Percentiles rank a stretch among this genome's conserved stretches.
Conservation (phyloP, 2,797 vertebrate species). For the Caiman crocodilus region DNA sequence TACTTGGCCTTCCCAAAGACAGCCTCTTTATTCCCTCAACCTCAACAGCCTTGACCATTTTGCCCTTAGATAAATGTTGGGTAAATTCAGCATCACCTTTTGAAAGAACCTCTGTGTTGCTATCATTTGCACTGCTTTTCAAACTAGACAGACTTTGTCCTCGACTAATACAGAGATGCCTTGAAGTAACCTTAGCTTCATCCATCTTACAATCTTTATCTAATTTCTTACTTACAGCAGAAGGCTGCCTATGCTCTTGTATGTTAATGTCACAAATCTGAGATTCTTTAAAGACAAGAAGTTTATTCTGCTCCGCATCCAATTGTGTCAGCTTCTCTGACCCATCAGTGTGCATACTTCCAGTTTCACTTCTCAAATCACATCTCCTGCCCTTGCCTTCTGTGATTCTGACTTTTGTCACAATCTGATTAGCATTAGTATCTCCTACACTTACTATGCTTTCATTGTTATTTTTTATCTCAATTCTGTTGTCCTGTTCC, state of each 20-base stretch:
- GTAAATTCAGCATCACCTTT: constrained; percentile 69
- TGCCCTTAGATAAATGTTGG: constrained; percentile 72
- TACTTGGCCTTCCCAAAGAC: constrained; percentile 75
- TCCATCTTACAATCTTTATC: constrained; percentile 81
- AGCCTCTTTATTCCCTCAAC: constrained; percentile 78
- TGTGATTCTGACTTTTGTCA: constrained; percentile 68
- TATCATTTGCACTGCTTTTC: constrained; percentile 73
- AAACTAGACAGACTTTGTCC: constrained; percentile 73
- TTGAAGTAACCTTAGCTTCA: constrained; percentile 71
- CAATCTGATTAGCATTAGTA: constrained; percentile 92
- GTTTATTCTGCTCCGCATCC: constrained; percentile 81
- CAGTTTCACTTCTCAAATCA: constrained; percentile 68
- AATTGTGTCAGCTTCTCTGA: constrained; percentile 69
- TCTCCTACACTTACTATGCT: constrained; percentile 82
- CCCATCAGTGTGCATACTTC: constrained; percentile 68
- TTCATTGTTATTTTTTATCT: constrained; percentile 90
- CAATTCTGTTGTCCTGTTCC: constrained; percentile 81
- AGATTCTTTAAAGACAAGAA: constrained; percentile 83
- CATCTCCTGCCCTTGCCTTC: constrained; percentile 13
- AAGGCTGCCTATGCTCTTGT: constrained; percentile 80
- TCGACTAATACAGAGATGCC: constrained; percentile 53
- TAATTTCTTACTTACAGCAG: constrained; percentile 78
- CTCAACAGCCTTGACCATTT: constrained; percentile 73
- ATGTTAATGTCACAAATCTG: constrained; percentile 76
- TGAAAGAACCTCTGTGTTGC: constrained; percentile 57